Base-by-base conservation (phyloP, 2,888 invertebrate species). In the Scaptomyza flava region DNA sequence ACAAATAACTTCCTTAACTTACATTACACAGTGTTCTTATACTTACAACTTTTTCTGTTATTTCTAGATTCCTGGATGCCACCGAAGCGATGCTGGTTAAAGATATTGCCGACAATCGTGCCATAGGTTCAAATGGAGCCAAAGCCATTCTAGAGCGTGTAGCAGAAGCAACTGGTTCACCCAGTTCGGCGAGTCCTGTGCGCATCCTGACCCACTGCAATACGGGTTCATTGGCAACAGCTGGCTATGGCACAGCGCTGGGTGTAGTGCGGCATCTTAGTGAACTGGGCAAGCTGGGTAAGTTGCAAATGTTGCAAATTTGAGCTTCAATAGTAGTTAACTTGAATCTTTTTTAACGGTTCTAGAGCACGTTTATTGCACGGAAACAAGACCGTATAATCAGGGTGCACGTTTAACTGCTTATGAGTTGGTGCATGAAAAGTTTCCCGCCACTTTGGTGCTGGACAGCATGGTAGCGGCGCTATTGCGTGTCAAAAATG, bases 331-430 rank as follows among this genome's bases (percentile, higher is more conserved):
- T 5, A 11, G 2, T 33, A 14, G 6, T 27, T 3, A 23, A 31
- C 14, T 23, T 8, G 4, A 41, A 17, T 43, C 8, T 33, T 9
- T 34, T 0, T 1, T 3, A n/a, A 4, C 14, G 5, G 27, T 33
- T 17, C 45, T 94, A 95, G 96, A 97, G 81, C 96, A 96, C 89
- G 98, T 96, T 2, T 99, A 96, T 92, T 99, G 97, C 91, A 98
- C 99, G 3, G 99, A 99, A 93, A 99, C 99, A 0, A 94, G 99
- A 72, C 99, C 99, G 0, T 99, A 99, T 92, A 98, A 98, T 92
- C 99, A 99, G 92, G 98, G 98, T 3, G 96, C 98, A 0, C 94
- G 99, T 68, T 93, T 99, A 45, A 99, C 99, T 0, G 98, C 99
- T 0, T 99, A 96, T 87, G 99, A 99, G 93, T 92, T 99, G 79